Percentiles rank a stretch among this genome's conserved stretches.
Evolutionary conservation across 2,797 vertebrate genomes (phyloP).

Genomic region (Falco cherrug): DNA sequence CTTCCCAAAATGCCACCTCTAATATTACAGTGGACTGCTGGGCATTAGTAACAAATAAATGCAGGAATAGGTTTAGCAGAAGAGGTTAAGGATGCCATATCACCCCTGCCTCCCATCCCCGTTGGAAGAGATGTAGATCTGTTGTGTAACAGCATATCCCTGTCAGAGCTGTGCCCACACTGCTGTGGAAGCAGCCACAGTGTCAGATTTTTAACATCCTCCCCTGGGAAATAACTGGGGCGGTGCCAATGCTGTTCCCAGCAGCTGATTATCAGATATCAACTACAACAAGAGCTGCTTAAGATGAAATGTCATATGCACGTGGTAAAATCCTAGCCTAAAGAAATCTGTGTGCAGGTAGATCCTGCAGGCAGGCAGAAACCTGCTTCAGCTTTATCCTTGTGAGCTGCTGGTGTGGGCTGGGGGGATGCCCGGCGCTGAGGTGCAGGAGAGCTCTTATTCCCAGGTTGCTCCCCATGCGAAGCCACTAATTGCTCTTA

Average conservation of each 20-base stretch:
- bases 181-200: not conserved
- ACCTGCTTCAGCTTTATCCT: not conserved
- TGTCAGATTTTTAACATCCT: not conserved
- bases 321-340: not conserved
- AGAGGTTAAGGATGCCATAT: not conserved
- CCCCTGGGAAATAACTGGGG: not conserved
- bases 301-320: not conserved
- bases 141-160: not conserved
- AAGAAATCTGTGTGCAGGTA: not conserved
- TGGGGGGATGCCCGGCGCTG: accelerated
- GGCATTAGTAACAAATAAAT: not conserved
- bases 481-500: not conserved
- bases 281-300: not conserved
- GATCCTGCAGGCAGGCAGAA: not conserved
- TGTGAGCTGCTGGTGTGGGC: accelerated
- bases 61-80: not conserved
- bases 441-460: accelerated
- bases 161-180: not conserved
- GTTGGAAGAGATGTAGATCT: accelerated
- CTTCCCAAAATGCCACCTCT: not conserved
- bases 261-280: not conserved
- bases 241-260: not conserved
- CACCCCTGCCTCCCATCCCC: accelerated
- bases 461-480: accelerated
- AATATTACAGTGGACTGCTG: not conserved